Base-by-base conservation (phyloP, 2,113 vertebrate genomes). In the Deroptyus accipitrinus region DNA sequence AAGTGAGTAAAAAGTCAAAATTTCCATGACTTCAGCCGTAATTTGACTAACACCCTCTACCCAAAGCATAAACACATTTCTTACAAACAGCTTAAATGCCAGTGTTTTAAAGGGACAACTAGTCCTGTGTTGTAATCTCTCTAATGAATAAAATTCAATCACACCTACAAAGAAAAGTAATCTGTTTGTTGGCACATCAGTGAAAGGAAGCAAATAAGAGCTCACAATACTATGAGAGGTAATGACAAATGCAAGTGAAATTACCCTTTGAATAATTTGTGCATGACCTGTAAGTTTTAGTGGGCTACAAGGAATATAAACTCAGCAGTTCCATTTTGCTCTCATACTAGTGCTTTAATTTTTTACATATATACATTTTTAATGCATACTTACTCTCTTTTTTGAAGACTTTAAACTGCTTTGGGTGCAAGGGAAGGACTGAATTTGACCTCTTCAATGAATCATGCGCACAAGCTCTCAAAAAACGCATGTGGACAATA, bases 141-240 rank as follows among this genome's bases (percentile, higher is more conserved):
- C 51, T 73, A 86, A 92, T 69, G 83, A 92, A 76, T 72, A 91
- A 87, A 94, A 92, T 68, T 66, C 83, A 86, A 54, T 59, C 48
- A 11, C 35, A 62, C 82, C 69, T 79, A 61, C 76, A 92, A 86
- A 74, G 52, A 87, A 82, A 92, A 84, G 31, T n/a, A 72, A 83
- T 66, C 49, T 90, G 55, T 77, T 88, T 74, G 73, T 35, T 95
- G 83, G 82, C 54, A 66, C 14, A 86, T 69, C 83, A 69, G 35
- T 66, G 54, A 85, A 93, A 94, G n/a, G 31, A 87, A 89, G 74
- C 41, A 92, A 96, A 80, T 63, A 87, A 87, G 39, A n/a, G 54
- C 44, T 89, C 54, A 73, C 16, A 68, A 51, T 24, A 74, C 57
- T 54, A 76, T 80, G 27, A 79, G 92, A 89, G 9, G 63, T 85